Conservation (phyloP, 1,140 invertebrate species). For the Daktulosphaira vitifoliae region DNA sequence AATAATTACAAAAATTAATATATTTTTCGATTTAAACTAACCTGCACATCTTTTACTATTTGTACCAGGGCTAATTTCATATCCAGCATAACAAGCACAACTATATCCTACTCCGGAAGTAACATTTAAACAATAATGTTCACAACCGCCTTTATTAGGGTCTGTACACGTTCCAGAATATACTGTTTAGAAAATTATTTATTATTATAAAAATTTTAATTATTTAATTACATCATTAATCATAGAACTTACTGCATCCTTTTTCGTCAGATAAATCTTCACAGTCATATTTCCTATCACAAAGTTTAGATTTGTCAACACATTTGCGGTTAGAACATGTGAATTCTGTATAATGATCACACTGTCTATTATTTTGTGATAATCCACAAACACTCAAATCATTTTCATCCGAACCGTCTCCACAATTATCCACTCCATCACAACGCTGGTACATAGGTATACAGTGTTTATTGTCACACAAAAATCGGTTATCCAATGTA, state of each 20-base stretch:
- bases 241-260: conserved; percentile 79
- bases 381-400: conserved; percentile 76
- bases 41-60: conserved; percentile 67
- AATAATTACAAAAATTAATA: too few relatives aligned
- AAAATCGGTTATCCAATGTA: conserved; percentile 68
- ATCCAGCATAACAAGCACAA: conserved; percentile 84
- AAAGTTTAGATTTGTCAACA: conserved; percentile 67
- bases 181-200: too few relatives aligned
- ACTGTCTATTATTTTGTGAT: conserved; percentile 50
- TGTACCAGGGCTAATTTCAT: conserved; percentile 62
- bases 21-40: too few relatives aligned
- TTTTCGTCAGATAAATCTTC: conserved; percentile 79
- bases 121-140: conserved; percentile 82
- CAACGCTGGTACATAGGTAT: conserved; percentile 75
- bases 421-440: conserved; percentile 82
- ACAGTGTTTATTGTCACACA: conserved; percentile 81
- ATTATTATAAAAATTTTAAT: too few relatives aligned
- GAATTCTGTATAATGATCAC: conserved; percentile 65
- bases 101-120: conserved; percentile 69
- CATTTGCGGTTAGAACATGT: conserved; percentile 89
- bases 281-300: conserved; percentile 74
- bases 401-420: conserved; percentile 87
- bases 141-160: conserved; percentile 74
- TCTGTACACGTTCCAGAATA: conserved; percentile 60
- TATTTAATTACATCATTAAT: too few relatives aligned